These are phyloP conservation scores for Calliphora vomitoria DNA, from an alignment of 2,888 invertebrate species.

Conservation along the genomic window DNA sequence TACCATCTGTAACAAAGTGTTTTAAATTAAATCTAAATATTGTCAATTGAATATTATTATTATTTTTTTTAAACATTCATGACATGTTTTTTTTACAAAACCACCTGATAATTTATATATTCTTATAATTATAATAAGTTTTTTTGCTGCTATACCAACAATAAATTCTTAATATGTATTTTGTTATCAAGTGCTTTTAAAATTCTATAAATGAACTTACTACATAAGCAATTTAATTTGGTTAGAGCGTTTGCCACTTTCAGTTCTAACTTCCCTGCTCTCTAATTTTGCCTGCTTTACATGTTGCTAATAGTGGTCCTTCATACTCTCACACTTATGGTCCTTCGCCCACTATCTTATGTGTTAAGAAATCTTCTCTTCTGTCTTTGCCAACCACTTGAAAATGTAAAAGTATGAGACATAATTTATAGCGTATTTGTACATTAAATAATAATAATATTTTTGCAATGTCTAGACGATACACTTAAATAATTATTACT, in stretches of 20 bases:
- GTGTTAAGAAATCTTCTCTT: neutral
- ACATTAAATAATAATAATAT: neutral
- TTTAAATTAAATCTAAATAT: neutral
- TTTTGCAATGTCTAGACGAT: constrained; percentile 23
- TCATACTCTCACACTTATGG: neutral
- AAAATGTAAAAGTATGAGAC: neutral
- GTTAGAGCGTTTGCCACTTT: no score
- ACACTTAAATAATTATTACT: constrained; percentile 17
- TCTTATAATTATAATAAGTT: neutral
- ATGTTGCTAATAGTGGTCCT: no score
- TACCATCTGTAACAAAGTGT: neutral
- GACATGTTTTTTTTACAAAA: neutral
- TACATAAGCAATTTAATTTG: no score
- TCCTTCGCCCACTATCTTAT: neutral
- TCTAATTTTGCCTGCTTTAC: no score
- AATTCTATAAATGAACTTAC: no score
- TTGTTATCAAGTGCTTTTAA: neutral
- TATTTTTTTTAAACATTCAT: neutral
- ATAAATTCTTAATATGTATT: neutral
- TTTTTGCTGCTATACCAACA: neutral
- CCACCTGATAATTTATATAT: neutral
- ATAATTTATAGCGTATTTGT: neutral
- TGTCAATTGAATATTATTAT: no score
- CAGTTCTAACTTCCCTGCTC: no score
- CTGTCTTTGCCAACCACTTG: neutral